Conservation (phyloP, 2,888 invertebrate genomes). For the Lampropteryx suffumata region DNA sequence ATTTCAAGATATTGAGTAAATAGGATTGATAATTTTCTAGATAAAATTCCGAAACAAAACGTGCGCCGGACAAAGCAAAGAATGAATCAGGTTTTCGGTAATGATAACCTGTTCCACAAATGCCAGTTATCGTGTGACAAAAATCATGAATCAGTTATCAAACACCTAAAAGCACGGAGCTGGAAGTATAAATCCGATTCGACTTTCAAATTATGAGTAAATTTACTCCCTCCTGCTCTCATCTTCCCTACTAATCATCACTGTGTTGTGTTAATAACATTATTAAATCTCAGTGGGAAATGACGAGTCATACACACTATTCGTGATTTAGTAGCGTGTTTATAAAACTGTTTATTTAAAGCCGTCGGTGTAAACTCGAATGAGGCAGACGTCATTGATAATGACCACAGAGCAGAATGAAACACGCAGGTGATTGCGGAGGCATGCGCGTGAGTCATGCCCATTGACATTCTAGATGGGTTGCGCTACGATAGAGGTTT, state of each 20-base stretch:
- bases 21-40: conserved; percentile 10
- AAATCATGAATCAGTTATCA: conserved; percentile 36
- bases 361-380: conserved; percentile 34
- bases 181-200: no score
- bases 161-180: conserved; percentile 4
- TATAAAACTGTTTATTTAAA: conserved; percentile 27
- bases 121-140: conserved; percentile 35
- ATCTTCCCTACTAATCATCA: no score
- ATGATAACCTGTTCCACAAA: conserved; percentile 38
- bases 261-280: no score
- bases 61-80: conserved; percentile 33
- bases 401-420: conserved; percentile 36
- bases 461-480: conserved; percentile 58
- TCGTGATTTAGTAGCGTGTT: conserved; percentile 17
- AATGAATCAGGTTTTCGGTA: conserved; percentile 42
- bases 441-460: conserved; percentile 57
- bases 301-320: conserved; percentile 2
- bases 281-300: background rate
- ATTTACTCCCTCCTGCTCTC: no score
- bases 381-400: conserved; percentile 37
- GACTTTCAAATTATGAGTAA: no score
- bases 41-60: conserved; percentile 30
- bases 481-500: conserved; percentile 31
- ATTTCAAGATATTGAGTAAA: no score
- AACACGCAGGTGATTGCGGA: conserved; percentile 51